Evolutionary conservation across 1,140 invertebrate species (phyloP).

Genomic region (Drosophila busckii): DNA sequence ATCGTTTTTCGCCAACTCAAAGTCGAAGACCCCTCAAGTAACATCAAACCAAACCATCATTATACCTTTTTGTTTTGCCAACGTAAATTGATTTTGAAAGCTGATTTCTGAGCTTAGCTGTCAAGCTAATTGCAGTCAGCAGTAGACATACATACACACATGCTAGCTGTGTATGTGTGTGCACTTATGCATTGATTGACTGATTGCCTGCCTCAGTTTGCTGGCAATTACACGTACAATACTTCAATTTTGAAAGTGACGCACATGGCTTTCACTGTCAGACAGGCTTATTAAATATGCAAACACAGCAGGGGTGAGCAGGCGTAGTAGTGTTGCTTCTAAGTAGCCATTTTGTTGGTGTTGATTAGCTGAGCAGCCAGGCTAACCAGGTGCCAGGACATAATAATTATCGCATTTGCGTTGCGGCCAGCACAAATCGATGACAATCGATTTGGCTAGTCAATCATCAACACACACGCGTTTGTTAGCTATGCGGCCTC

Average conservation of each 20-base stretch:
- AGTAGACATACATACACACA: constrained; percentile 4
- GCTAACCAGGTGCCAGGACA: background rate
- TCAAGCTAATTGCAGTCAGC: constrained; percentile 24
- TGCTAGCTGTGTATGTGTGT: background rate
- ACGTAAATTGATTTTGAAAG: constrained; percentile 52
- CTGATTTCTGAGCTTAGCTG: constrained; percentile 27
- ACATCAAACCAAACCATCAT: constrained; percentile 36
- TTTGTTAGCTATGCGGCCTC: constrained; percentile 38
- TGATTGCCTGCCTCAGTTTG: constrained; percentile 9
- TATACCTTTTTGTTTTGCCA: constrained; percentile 51
- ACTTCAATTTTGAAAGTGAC: constrained; percentile 13
- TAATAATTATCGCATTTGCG: constrained; percentile 39
- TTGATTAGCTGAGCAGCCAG: constrained; percentile 15
- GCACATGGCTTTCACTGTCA: constrained; percentile 13
- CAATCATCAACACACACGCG: constrained; percentile 45
- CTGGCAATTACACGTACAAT: constrained; percentile 14
- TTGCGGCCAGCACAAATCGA: constrained; percentile 25
- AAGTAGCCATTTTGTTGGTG: background rate
- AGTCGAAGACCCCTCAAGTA: constrained; percentile 16
- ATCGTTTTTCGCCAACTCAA: constrained; percentile 7
- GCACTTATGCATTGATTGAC: constrained; percentile 9
- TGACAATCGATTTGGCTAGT: constrained; percentile 40
- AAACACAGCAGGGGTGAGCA: background rate
- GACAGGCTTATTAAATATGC: constrained; percentile 39
- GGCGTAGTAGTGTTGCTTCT: background rate